Conservation (phyloP, 2,797 vertebrate genomes). For the Synaphobranchus kaupii region DNA sequence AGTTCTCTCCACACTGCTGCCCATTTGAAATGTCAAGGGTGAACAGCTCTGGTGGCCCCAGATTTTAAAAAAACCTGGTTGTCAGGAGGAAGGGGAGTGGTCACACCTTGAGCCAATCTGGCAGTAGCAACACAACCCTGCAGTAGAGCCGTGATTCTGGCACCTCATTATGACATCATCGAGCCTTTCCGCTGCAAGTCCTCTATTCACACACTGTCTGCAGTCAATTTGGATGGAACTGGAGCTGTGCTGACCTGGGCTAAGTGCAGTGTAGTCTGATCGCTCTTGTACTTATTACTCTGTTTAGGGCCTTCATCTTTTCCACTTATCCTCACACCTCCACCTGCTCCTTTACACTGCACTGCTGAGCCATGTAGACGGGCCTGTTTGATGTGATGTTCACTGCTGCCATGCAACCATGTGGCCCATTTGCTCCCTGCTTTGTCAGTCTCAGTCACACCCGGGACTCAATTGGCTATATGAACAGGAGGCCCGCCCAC, state of each 20-base stretch:
- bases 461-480: neutral
- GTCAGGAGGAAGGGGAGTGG: neutral
- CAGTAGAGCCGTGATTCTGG: neutral
- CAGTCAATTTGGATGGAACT: neutral
- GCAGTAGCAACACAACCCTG: neutral
- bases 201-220: neutral
- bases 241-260: neutral
- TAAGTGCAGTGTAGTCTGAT: neutral
- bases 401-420: neutral
- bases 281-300: constrained; percentile 8
- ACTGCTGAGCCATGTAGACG: neutral
- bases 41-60: neutral
- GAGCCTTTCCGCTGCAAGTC: neutral
- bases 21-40: neutral
- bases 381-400: neutral
- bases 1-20: neutral
- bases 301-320: neutral
- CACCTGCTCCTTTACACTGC: neutral
- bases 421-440: neutral
- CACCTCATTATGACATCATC: neutral
- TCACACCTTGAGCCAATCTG: neutral
- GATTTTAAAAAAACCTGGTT: neutral
- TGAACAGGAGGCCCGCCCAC: neutral
- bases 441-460: neutral
- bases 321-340: neutral